phyloP scores from a whole-genome alignment of 1,140 invertebrate genomes.

The Pogonognathellus flavescens region DNA sequence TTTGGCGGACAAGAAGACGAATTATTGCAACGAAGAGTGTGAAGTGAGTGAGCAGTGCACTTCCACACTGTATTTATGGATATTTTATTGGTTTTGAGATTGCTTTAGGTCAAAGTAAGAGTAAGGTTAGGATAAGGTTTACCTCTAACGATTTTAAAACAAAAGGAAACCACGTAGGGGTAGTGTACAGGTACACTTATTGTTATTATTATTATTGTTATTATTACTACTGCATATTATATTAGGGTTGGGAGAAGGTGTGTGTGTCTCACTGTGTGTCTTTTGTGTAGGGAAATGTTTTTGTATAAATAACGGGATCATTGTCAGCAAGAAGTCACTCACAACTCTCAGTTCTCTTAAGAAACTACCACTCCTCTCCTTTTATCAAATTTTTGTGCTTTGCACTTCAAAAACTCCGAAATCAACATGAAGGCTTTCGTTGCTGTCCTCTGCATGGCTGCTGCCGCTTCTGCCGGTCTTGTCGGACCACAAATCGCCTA shows the following conservation, averaged over 20 bases:
- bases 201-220: not conserved
- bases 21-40: no score
- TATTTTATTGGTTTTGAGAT: not conserved
- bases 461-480: constrained; percentile 6
- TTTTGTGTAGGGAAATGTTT: not conserved
- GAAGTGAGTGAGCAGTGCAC: no score
- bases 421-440: constrained; percentile 11
- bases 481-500: not conserved
- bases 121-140: constrained; percentile 15
- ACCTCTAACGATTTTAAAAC: not conserved
- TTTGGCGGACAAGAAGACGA: no score
- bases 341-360: constrained; percentile 4
- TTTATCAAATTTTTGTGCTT: constrained; percentile 1
- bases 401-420: constrained; percentile 6
- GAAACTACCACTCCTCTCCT: constrained; percentile 9
- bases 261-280: no score
- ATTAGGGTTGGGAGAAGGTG: not conserved
- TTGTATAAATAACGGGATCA: not conserved
- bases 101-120: not conserved
- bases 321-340: not conserved
- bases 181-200: not conserved
- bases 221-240: not conserved
- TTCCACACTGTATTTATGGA: not conserved
- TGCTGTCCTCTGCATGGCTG: constrained; percentile 12
- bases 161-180: not conserved